These are phyloP conservation scores for Lithobates pipiens DNA, from an alignment of 2,797 vertebrate genomes.

Conservation along the genomic window DNA sequence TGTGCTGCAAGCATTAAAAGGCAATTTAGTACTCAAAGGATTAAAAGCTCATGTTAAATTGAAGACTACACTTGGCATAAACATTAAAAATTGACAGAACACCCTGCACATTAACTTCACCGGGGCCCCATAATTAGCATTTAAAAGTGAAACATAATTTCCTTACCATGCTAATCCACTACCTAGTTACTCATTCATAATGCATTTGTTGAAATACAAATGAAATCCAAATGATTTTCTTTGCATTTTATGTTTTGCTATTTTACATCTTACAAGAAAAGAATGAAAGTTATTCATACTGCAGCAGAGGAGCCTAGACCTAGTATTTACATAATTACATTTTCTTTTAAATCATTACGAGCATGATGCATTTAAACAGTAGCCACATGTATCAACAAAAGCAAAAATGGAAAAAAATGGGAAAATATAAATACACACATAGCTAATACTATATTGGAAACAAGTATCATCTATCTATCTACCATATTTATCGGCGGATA, in stretches of 20 bases:
- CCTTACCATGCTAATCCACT: constrained; percentile 77
- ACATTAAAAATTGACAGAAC: constrained; percentile 96
- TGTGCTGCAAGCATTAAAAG: constrained; percentile 93
- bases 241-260: constrained; percentile 27
- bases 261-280: constrained; percentile 37
- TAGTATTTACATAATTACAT: constrained; percentile 37
- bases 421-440: neutral
- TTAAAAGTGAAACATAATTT: constrained; percentile 88
- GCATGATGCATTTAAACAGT: constrained; percentile 17
- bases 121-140: constrained; percentile 84
- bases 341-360: constrained; percentile 7
- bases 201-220: constrained; percentile 83
- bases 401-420: neutral
- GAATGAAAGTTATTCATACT: constrained; percentile 15
- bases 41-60: constrained; percentile 98
- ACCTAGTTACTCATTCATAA: constrained; percentile 85
- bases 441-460: no score
- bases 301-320: constrained; percentile 24
- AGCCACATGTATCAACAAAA: neutral
- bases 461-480: neutral
- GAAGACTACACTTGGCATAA: constrained; percentile 94
- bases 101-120: constrained; percentile 90
- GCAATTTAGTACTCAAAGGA: constrained; percentile 95
- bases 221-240: constrained; percentile 57
- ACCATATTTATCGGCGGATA: no score